A percentile compares a stretch with the other conserved stretches of the same genome.
phyloP scores from a whole-genome alignment of 2,113 vertebrate species.

The Proteles cristata region DNA sequence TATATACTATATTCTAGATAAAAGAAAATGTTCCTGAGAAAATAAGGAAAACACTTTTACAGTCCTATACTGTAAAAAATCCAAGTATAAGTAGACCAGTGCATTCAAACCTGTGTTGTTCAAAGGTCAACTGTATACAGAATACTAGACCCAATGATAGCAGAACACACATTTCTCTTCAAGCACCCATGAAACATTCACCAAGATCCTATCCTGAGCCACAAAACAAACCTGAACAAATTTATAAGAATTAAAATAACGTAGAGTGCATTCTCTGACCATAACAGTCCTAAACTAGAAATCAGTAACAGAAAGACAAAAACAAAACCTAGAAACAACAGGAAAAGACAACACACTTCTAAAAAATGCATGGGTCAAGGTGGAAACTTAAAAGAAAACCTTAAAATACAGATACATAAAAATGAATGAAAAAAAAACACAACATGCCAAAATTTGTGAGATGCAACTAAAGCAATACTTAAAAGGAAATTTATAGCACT shows the following conservation, averaged over 20 bases:
- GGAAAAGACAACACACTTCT: neutral
- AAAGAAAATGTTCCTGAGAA: neutral
- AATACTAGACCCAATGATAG: neutral
- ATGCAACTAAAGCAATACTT: neutral
- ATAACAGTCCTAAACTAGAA: conserved; percentile 3
- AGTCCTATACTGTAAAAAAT: neutral
- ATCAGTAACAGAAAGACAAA: conserved; percentile 22
- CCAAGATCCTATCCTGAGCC: neutral
- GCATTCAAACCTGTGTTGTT: neutral
- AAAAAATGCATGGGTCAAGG: neutral
- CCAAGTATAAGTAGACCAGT: neutral
- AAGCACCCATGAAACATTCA: neutral
- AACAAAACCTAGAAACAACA: neutral
- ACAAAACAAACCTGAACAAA: conserved; percentile 28
- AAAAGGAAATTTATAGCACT: neutral
- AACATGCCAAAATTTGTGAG: neutral
- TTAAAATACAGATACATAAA: conserved; percentile 35
- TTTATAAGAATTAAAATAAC: conserved; percentile 18
- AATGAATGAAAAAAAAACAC: conserved; percentile 44
- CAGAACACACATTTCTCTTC: neutral
- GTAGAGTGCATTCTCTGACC: neutral
- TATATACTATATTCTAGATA: neutral
- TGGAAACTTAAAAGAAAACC: neutral
- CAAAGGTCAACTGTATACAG: neutral
- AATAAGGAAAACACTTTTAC: neutral